A percentile compares a stretch with the other conserved stretches of the same genome.
phyloP scores from a whole-genome alignment of 2,113 vertebrate species.

The Cyprinus carpio region DNA sequence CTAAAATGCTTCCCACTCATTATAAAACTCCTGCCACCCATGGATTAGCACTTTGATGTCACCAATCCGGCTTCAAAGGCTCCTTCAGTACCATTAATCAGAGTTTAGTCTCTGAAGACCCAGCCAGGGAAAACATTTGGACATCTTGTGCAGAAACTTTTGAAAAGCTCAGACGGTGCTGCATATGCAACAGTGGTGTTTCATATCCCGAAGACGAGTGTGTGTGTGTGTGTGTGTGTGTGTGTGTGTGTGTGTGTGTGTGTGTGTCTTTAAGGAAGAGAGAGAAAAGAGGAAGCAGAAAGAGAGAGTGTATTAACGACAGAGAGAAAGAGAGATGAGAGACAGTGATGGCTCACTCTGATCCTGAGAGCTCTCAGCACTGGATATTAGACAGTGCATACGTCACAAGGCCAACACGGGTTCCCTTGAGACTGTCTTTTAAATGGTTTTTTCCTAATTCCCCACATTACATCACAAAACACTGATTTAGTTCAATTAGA shows the following conservation, averaged over 20 bases:
- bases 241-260: constrained; percentile 14
- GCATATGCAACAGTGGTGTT: constrained; percentile 78
- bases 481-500: background rate
- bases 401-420: background rate
- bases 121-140: constrained; percentile 99
- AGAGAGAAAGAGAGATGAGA: constrained; percentile 14
- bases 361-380: background rate
- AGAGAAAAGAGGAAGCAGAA: background rate
- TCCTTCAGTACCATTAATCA: constrained; percentile 99
- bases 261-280: background rate
- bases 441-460: too few relatives aligned
- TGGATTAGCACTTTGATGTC: constrained; percentile 99
- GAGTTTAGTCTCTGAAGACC: constrained; percentile 99
- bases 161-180: constrained; percentile 88
- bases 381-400: background rate
- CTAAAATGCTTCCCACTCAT: constrained; percentile 99
- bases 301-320: background rate
- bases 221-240: too few relatives aligned
- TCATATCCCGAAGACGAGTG: constrained; percentile 58
- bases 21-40: constrained; percentile 99
- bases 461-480: background rate
- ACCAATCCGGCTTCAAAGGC: constrained; percentile 99
- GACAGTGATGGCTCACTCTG: constrained; percentile 12
- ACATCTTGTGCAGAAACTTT: constrained; percentile 98
- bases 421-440: background rate